Conservation (phyloP, 1,140 invertebrate species). For the Heterodera schachtii region DNA sequence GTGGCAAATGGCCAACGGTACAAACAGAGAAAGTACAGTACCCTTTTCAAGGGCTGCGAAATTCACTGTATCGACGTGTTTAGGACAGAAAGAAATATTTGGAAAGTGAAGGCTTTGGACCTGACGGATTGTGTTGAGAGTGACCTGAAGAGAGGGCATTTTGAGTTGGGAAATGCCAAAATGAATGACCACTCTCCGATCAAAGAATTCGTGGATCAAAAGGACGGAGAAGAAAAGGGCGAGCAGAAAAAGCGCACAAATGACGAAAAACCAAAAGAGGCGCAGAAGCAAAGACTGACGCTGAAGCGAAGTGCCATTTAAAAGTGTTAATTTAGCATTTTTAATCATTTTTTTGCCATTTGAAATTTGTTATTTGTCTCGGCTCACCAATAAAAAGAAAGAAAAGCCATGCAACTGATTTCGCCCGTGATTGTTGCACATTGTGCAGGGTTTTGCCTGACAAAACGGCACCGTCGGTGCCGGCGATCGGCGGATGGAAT, state of each 20-base stretch:
- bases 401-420: constrained; percentile 35
- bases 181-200: constrained; percentile 24
- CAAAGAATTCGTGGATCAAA: constrained; percentile 34
- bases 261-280: constrained; percentile 17
- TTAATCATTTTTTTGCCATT: no score
- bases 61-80: constrained; percentile 38
- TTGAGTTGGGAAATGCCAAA: no score
- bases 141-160: constrained; percentile 15
- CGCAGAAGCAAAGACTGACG: no score
- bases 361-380: no score
- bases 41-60: constrained; percentile 34
- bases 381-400: constrained; percentile 1
- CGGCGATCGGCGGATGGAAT: not conserved
- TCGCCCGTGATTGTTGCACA: constrained; percentile 17
- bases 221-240: constrained; percentile 24
- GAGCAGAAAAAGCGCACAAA: constrained; percentile 20
- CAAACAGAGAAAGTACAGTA: not conserved
- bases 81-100: constrained; percentile 36
- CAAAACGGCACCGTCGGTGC: not conserved
- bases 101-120: constrained; percentile 19
- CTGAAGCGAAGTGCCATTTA: no score
- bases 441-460: not conserved
- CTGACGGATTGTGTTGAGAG: constrained; percentile 33
- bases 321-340: no score
- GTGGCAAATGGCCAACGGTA: no score